Conservation (phyloP, 35 echinoderm and acorn worm genomes). For the Antedon bifida region DNA sequence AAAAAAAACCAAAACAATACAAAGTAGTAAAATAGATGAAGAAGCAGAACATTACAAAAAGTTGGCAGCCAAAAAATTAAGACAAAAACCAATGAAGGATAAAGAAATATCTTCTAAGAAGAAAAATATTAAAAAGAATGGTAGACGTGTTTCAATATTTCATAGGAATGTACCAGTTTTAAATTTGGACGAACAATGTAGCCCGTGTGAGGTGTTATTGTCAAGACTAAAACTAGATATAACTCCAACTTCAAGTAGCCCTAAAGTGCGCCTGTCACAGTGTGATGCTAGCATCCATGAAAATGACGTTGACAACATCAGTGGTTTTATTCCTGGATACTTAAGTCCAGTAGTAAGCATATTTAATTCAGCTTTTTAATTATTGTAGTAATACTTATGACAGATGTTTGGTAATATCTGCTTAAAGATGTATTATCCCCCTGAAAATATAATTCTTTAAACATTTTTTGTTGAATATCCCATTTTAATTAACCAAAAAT, state of each 20-base stretch:
- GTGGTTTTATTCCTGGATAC: background rate
- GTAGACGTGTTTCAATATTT: too few species aligned
- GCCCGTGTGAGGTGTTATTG: background rate
- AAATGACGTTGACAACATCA: background rate
- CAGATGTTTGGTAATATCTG: too few species aligned
- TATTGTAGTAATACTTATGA: too few species aligned
- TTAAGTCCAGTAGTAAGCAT: background rate
- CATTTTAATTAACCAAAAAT: too few species aligned
- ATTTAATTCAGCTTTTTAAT: background rate
- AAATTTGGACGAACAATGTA: background rate
- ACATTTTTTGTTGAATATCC: too few species aligned
- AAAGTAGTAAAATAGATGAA: background rate
- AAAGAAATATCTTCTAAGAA: too few species aligned
- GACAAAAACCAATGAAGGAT: background rate
- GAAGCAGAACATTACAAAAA: background rate
- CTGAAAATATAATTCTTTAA: too few species aligned
- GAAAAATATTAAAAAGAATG: too few species aligned
- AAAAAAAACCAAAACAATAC: background rate
- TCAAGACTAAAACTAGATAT: background rate
- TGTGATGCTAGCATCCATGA: background rate
- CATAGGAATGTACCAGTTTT: background rate
- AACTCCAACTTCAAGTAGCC: background rate
- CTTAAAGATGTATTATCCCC: too few species aligned
- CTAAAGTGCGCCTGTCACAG: background rate
- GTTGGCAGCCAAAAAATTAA: background rate